These are phyloP conservation scores for Rhopalosiphum nymphaeae DNA, from an alignment of 2,888 invertebrate species.

Conservation along the genomic window DNA sequence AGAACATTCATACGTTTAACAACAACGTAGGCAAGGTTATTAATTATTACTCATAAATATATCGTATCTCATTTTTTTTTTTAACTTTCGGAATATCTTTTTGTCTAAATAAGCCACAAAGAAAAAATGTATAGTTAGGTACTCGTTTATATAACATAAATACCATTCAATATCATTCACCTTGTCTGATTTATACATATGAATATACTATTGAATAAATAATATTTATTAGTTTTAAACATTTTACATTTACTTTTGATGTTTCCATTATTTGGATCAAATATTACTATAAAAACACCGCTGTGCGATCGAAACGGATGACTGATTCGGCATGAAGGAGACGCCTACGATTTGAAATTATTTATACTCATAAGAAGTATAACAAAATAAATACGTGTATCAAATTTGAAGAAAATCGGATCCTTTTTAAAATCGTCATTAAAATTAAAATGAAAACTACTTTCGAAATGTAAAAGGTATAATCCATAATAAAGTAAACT, in stretches of 20 bases:
- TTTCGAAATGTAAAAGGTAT: not conserved
- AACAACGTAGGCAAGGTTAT: not conserved
- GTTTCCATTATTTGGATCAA: constrained; percentile 41
- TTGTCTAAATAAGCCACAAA: not conserved
- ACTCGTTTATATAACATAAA: not conserved
- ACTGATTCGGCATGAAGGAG: constrained; percentile 20
- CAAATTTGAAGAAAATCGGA: not conserved
- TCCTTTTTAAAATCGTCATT: not conserved
- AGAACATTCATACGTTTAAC: not conserved
- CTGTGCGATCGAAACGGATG: constrained; percentile 27
- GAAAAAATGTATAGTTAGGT: not conserved
- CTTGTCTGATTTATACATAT: not conserved
- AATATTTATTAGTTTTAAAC: not conserved
- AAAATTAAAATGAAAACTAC: not conserved
- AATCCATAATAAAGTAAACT: not conserved
- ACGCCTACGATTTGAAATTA: constrained; percentile 20
- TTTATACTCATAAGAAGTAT: not conserved
- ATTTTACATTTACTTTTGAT: constrained; percentile 15
- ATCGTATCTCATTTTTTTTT: not conserved
- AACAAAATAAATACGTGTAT: constrained; percentile 22
- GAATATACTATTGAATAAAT: not conserved
- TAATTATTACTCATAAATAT: not conserved
- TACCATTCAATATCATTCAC: not conserved
- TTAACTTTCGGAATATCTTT: not conserved
- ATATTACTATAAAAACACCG: constrained; percentile 33